A percentile compares a stretch with the other conserved stretches of the same genome.
Conservation (phyloP, 2,797 vertebrate genomes). For the Threskiornis aethiopicus region DNA sequence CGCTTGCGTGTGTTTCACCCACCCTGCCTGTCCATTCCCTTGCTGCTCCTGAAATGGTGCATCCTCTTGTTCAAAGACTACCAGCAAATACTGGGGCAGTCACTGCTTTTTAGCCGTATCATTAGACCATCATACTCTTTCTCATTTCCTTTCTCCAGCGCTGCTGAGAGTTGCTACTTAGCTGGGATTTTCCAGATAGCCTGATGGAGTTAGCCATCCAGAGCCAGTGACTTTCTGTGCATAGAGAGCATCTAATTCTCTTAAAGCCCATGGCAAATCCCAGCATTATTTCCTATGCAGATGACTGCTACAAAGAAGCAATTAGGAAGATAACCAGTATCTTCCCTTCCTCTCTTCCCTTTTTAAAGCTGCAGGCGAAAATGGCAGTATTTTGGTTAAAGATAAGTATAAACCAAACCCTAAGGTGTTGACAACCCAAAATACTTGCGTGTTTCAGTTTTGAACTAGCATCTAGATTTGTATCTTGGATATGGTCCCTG, state of each 20-base stretch:
- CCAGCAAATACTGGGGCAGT: neutral
- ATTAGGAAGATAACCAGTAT: constrained; percentile 37
- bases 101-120: constrained; percentile 19
- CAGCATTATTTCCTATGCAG: constrained; percentile 17
- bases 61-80: constrained; percentile 8
- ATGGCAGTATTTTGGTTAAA: constrained; percentile 31
- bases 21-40: neutral
- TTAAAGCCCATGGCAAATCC: constrained; percentile 17
- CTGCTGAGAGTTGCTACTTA: constrained; percentile 35
- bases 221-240: neutral
- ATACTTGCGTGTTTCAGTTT: neutral
- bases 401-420: constrained; percentile 43
- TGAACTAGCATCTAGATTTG: constrained; percentile 41
- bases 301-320: constrained; percentile 45
- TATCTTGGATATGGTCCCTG: constrained; percentile 42
- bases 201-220: neutral
- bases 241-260: neutral
- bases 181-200: neutral
- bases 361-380: constrained; percentile 14
- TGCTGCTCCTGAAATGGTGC: neutral
- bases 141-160: constrained; percentile 35
- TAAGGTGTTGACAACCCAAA: constrained; percentile 37
- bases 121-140: neutral
- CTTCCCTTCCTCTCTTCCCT: neutral
- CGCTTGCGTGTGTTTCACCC: neutral